Conservation (phyloP, 2,888 invertebrate genomes). For the Serripes groenlandicus region DNA sequence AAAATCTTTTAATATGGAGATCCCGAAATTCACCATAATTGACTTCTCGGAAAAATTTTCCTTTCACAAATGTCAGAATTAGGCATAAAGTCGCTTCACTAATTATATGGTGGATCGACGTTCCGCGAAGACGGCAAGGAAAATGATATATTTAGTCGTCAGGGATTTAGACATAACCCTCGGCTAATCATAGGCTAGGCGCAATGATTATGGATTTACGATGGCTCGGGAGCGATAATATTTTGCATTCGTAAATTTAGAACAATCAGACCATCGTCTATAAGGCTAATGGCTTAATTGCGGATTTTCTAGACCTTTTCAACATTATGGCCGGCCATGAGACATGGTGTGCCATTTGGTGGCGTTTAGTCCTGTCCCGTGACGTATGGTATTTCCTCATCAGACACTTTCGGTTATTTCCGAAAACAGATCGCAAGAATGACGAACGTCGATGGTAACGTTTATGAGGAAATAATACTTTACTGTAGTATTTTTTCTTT, state of each 20-base stretch:
- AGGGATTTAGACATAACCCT: slow-evolving; percentile 62
- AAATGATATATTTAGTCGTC: slow-evolving; percentile 71
- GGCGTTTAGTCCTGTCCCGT: too few species aligned
- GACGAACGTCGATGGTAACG: too few species aligned
- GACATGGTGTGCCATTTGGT: too few species aligned
- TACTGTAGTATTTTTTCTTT: too few species aligned
- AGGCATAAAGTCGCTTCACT: slow-evolving; percentile 47
- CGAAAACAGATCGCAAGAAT: too few species aligned
- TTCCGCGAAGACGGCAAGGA: slow-evolving; percentile 67
- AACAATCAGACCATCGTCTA: slow-evolving; percentile 53
- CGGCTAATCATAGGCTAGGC: slow-evolving; percentile 46
- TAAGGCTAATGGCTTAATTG: slow-evolving; percentile 60
- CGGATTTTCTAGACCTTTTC: slow-evolving; percentile 55
- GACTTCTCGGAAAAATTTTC: slow-evolving; percentile 61
- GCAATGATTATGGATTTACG: slow-evolving; percentile 56
- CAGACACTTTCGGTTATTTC: too few species aligned
- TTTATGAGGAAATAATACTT: too few species aligned
- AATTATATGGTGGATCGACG: slow-evolving; percentile 48
- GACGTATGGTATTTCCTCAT: too few species aligned
- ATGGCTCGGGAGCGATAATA: slow-evolving; percentile 54
- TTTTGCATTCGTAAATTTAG: slow-evolving; percentile 46
- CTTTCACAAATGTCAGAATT: slow-evolving; percentile 63
- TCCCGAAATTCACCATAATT: slow-evolving; percentile 64
- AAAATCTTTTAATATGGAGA: slow-evolving; percentile 65
- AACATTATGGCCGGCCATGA: too few species aligned